Evolutionary conservation across 2,888 invertebrate genomes (phyloP), one percentile per base, ranked within the genome.

Genomic region (Lithosia quadra): DNA sequence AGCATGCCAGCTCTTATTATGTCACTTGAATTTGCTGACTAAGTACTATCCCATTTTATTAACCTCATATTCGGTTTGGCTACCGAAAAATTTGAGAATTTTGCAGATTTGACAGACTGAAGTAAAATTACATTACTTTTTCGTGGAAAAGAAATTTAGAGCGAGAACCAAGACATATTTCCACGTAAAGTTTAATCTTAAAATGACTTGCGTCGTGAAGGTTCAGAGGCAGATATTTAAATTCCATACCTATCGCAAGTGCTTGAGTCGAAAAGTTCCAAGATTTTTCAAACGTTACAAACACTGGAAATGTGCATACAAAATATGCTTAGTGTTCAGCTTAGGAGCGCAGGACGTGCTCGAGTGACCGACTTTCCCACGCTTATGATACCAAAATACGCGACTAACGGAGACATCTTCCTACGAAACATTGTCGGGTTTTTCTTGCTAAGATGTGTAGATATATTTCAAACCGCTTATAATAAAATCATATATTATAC

Each of bases 281-380:
- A 75, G 81, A 76, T 76, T 74, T 81, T 76, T 72, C 67, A 65
- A 76, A 74, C 69, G 79, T 81, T 77, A 85, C 80, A 82, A 82
- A 85, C 77, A 81, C 72, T 67, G 68, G 67, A 73, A 71, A 73
- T 81, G 77, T 76, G 74, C 77, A 80, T 78, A 80, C 82, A 77
- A 79, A 77, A 70, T 79, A 76, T 77, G 81, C 79, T 81, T 80
- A 76, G 77, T 78, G 85, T 82, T 78, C 67, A 79, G 84, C 76
- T 82, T 80, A 81, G 75, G 72, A 73, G 76, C 80, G 77, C 65
- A 78, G 79, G 79, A 86, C 83, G 85, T 85, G 86, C 82, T 84
- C 81, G 84, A 84, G 81, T 86, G 84, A 84, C 84, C 83, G 85
- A 87, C 76, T 85, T 88, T 81, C 70, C 70, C 69, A 74, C 76